phyloP scores from a whole-genome alignment of 2,888 invertebrate species.

The Drosophila mimetica region DNA sequence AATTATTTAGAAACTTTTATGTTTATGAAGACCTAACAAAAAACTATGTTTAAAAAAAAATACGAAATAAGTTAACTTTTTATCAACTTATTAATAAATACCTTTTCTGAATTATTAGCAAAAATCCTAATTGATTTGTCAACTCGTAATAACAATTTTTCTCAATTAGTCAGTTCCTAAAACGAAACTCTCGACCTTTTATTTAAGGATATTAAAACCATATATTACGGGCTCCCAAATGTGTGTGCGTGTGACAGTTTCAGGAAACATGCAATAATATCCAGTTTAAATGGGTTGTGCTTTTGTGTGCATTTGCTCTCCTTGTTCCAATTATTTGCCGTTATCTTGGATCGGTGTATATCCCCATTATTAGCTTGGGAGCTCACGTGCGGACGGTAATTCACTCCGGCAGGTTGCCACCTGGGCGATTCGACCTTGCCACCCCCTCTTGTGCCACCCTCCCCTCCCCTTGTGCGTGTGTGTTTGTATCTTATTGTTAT shows the following conservation, averaged over 20 bases:
- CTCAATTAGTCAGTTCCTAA: slow-evolving; percentile 5
- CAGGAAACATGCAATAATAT: slow-evolving; percentile 39
- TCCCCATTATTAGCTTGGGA: slow-evolving; percentile 29
- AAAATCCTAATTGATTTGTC: neutral
- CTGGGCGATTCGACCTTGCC: slow-evolving; percentile 12
- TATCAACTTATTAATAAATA: too few relatives aligned
- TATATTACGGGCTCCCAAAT: neutral
- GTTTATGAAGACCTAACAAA: too few relatives aligned
- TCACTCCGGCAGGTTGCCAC: slow-evolving; percentile 24
- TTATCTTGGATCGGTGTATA: slow-evolving; percentile 33
- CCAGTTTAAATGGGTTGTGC: slow-evolving; percentile 14
- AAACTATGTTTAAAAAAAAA: too few relatives aligned
- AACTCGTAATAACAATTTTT: neutral
- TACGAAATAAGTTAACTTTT: too few relatives aligned
- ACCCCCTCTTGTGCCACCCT: neutral
- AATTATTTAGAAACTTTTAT: too few relatives aligned
- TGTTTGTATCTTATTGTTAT: slow-evolving; percentile 39
- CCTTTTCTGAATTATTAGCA: too few relatives aligned
- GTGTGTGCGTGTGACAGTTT: slow-evolving; percentile 2
- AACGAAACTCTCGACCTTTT: neutral
- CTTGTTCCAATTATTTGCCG: slow-evolving; percentile 38
- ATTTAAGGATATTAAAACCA: slow-evolving; percentile 2
- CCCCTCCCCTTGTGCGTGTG: slow-evolving; percentile 3
- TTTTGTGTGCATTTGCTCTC: slow-evolving; percentile 2
- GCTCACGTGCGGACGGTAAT: slow-evolving; percentile 37